Evolutionary conservation across 1,140 invertebrate species (phyloP).

Genomic region (Ceratosolen solmsi): DNA sequence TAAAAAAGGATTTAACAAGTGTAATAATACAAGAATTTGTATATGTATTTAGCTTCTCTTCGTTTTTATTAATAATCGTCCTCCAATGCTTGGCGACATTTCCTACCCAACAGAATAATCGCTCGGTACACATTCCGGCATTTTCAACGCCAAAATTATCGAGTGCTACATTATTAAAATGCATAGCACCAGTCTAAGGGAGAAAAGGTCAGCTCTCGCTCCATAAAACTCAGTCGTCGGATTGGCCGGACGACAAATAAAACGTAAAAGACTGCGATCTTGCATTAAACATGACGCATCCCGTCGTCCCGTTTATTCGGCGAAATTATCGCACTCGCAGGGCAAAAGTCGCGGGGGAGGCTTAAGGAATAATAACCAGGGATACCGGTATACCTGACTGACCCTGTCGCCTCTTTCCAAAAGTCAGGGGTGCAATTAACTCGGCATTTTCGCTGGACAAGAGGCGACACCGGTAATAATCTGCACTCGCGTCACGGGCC

Average conservation of each 20-base stretch:
- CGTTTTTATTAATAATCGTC: no score
- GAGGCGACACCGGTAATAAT: conserved; percentile 44
- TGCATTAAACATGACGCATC: conserved; percentile 23
- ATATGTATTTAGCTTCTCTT: no score
- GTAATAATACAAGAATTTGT: no score
- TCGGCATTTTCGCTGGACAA: conserved; percentile 12
- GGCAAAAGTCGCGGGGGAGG: neutral
- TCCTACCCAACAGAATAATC: no score
- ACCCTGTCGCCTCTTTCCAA: neutral
- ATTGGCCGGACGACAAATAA: neutral
- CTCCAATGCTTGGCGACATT: no score
- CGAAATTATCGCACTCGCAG: conserved; percentile 1
- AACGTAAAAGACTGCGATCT: neutral
- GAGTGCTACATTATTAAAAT: neutral
- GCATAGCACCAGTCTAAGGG: neutral
- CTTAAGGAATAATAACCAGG: conserved; percentile 29
- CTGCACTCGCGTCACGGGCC: neutral
- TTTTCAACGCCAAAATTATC: neutral
- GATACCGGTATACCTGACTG: neutral
- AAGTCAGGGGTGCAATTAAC: conserved; percentile 29
- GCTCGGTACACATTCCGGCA: no score
- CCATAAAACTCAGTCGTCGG: neutral
- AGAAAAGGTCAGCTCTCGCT: neutral
- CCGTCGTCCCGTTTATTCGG: neutral
- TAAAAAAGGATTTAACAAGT: no score